A percentile compares a stretch with the other conserved stretches of the same genome.
Conservation (phyloP, 2,797 vertebrate genomes). For the Aeoliscus strigatus region DNA sequence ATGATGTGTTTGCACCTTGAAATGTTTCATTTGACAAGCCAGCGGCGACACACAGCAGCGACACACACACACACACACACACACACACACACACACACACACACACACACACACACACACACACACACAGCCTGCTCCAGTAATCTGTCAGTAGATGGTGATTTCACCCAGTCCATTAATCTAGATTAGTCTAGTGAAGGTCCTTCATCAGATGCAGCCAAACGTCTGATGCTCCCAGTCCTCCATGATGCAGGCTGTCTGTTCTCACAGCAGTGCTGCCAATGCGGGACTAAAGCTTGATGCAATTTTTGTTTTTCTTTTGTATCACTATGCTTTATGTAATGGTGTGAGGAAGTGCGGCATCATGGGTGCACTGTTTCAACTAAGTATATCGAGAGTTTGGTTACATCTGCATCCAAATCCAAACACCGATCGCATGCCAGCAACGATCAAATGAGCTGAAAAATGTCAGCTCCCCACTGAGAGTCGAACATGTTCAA, state of each 20-base stretch:
- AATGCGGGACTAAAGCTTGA: constrained; percentile 8
- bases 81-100: neutral
- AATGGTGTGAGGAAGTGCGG: constrained; percentile 57
- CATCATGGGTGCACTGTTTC: constrained; percentile 54
- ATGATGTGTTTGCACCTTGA: too few relatives aligned
- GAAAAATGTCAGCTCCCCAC: too few relatives aligned
- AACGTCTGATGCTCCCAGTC: constrained; percentile 27
- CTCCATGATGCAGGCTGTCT: constrained; percentile 15
- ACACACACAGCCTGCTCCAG: constrained; percentile 2
- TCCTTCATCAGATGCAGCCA: constrained; percentile 44
- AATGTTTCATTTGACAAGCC: too few relatives aligned
- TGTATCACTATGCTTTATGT: constrained; percentile 34
- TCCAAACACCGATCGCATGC: constrained; percentile 9
- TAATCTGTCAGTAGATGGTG: constrained; percentile 31
- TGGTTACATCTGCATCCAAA: constrained; percentile 36
- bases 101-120: constrained; percentile 11
- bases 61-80: too few relatives aligned
- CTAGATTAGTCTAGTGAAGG: constrained; percentile 56
- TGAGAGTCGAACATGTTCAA: too few relatives aligned
- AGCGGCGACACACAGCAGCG: neutral
- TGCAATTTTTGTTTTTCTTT: constrained; percentile 14
- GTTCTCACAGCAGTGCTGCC: constrained; percentile 5
- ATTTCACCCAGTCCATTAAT: constrained; percentile 49
- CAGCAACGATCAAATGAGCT: too few relatives aligned
- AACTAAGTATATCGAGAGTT: constrained; percentile 30